Conservation (phyloP, 2,113 vertebrate genomes). For the Rallus limicola region DNA sequence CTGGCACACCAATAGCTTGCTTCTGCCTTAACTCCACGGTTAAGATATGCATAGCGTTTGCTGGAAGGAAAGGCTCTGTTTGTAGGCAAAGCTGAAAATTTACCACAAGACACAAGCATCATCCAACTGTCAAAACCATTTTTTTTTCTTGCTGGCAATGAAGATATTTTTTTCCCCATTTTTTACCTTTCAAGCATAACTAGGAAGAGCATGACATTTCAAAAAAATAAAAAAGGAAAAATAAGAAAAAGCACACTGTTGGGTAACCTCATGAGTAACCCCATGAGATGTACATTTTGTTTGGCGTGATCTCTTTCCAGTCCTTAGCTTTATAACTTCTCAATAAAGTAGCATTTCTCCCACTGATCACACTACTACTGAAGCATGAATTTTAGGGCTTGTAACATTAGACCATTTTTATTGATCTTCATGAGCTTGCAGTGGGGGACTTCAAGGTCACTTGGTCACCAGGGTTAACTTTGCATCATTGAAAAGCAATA, state of each 20-base stretch:
- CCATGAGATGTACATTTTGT: neutral
- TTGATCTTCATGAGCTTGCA: slow-evolving; percentile 20
- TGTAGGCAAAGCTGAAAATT: slow-evolving; percentile 67
- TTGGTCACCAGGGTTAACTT: slow-evolving; percentile 53
- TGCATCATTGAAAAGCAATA: slow-evolving; percentile 20
- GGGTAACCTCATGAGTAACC: slow-evolving; percentile 1
- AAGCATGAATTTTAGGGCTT: neutral
- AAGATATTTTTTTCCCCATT: neutral
- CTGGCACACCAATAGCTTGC: slow-evolving; percentile 60
- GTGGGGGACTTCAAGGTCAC: slow-evolving; percentile 8
- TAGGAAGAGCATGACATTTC: neutral
- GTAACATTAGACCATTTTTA: slow-evolving; percentile 35
- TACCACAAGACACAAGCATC: slow-evolving; percentile 63
- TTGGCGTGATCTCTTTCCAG: neutral
- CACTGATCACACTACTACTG: neutral
- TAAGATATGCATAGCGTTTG: slow-evolving; percentile 54
- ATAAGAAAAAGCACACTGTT: neutral
- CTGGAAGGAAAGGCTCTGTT: slow-evolving; percentile 65
- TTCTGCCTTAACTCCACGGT: slow-evolving; percentile 41
- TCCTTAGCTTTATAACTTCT: neutral
- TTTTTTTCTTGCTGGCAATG: slow-evolving; percentile 42
- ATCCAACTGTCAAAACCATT: slow-evolving; percentile 52
- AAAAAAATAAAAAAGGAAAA: neutral
- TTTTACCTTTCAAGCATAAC: slow-evolving; percentile 35
- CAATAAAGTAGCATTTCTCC: neutral